Evolutionary conservation across 1,140 invertebrate species (phyloP).

Genomic region (Diploscapter pachys): DNA sequence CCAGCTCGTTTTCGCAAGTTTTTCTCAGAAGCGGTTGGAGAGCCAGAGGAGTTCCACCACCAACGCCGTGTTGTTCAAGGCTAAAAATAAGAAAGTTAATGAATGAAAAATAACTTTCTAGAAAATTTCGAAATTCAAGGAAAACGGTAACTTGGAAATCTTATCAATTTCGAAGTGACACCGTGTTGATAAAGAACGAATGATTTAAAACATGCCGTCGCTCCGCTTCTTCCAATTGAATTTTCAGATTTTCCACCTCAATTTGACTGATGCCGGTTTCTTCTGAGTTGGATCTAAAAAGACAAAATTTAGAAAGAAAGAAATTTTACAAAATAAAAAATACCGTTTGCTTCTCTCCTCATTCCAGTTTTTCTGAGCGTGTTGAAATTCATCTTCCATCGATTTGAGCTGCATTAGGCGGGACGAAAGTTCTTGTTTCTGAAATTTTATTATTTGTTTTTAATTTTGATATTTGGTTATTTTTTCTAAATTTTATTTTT

Average conservation of each 20-base stretch:
- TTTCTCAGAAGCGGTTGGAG: slow-evolving; percentile 51
- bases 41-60: slow-evolving; percentile 29
- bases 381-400: slow-evolving; percentile 53
- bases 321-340: neutral
- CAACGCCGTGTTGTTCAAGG: slow-evolving; percentile 40
- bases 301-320: too few species aligned
- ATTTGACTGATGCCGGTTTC: slow-evolving; percentile 13
- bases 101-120: too few species aligned
- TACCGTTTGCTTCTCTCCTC: slow-evolving; percentile 20
- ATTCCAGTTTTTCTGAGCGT: slow-evolving; percentile 40
- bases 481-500: slow-evolving; percentile 35
- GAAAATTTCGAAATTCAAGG: too few species aligned
- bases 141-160: too few species aligned
- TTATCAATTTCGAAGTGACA: too few species aligned
- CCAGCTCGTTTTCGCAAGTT: slow-evolving; percentile 53
- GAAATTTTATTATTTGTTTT: too few species aligned
- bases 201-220: neutral
- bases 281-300: slow-evolving; percentile 6
- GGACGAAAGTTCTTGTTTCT: too few species aligned
- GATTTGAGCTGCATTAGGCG: slow-evolving; percentile 41
- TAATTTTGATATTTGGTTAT: slow-evolving; percentile 9
- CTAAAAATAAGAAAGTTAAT: neutral
- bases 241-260: slow-evolving; percentile 42
- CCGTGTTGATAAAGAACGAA: too few species aligned
- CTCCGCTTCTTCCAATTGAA: slow-evolving; percentile 50